Conservation (phyloP, 2,888 invertebrate genomes). For the Alloscopus bannaensis region DNA sequence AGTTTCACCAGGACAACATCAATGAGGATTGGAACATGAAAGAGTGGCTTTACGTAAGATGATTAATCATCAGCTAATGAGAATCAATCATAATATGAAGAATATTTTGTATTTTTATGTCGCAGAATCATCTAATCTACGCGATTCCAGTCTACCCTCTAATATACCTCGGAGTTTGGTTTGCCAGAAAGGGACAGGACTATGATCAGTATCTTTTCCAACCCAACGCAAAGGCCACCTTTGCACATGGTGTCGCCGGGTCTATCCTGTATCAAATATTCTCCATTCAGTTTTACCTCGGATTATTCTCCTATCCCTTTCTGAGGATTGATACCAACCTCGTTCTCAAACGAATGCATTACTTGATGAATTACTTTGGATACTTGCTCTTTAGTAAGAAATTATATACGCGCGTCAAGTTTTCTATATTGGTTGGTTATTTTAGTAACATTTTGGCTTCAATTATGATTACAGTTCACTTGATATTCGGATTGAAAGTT, state of each 20-base stretch:
- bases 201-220: background rate
- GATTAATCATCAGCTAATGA: background rate
- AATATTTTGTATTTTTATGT: background rate
- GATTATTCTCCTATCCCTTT: background rate
- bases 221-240: background rate
- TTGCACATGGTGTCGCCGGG: slow-evolving; percentile 1
- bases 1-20: slow-evolving; percentile 1
- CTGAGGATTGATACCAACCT: background rate
- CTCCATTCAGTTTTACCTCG: background rate
- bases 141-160: background rate
- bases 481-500: background rate
- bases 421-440: background rate
- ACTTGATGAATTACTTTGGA: background rate
- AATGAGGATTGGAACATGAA: background rate
- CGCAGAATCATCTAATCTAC: background rate
- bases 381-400: background rate
- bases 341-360: background rate
- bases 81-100: background rate
- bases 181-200: background rate
- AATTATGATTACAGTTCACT: background rate
- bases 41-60: background rate
- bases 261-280: background rate
- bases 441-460: background rate
- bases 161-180: background rate
- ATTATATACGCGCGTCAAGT: background rate